Conservation (phyloP, 2,888 invertebrate genomes). For the Drosophila niveifrons region DNA sequence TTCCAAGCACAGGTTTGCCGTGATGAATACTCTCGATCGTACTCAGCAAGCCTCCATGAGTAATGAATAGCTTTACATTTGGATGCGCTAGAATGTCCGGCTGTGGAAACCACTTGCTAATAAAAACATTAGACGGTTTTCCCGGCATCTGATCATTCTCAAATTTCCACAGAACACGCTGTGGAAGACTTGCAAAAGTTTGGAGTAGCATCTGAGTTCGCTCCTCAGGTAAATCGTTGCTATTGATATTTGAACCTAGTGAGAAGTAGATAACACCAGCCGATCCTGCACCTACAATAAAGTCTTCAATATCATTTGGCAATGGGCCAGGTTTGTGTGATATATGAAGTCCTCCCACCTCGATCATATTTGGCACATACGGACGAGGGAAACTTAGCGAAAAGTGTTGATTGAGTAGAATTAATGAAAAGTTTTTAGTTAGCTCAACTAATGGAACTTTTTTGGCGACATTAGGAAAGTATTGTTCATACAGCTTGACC, state of each 20-base stretch:
- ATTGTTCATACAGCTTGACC: conserved; percentile 54
- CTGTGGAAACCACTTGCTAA: conserved; percentile 86
- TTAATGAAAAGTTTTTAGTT: conserved; percentile 75
- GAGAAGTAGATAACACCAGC: conserved; percentile 86
- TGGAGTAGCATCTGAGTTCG: conserved; percentile 63
- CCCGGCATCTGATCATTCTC: conserved; percentile 80
- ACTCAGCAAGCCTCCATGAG: conserved; percentile 86
- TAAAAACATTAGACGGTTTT: conserved; percentile 76
- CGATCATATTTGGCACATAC: conserved; percentile 84
- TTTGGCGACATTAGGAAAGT: conserved; percentile 60
- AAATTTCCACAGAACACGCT: conserved; percentile 85
- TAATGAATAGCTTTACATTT: conserved; percentile 85
- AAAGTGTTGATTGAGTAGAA: conserved; percentile 83
- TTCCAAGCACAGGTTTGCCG: conserved; percentile 86
- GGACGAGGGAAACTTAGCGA: conserved; percentile 81
- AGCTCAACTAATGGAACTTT: conserved; percentile 63
- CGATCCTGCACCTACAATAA: conserved; percentile 83
- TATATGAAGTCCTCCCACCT: conserved; percentile 84
- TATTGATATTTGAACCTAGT: conserved; percentile 84
- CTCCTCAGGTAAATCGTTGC: conserved; percentile 70
- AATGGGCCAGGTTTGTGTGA: conserved; percentile 73
- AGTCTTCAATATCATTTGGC: conserved; percentile 82
- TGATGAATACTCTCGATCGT: conserved; percentile 86
- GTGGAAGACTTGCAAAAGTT: conserved; percentile 66
- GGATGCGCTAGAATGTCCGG: conserved; percentile 85